phyloP scores from a whole-genome alignment of 2,113 vertebrate species.

The Alaudala cheleensis region DNA sequence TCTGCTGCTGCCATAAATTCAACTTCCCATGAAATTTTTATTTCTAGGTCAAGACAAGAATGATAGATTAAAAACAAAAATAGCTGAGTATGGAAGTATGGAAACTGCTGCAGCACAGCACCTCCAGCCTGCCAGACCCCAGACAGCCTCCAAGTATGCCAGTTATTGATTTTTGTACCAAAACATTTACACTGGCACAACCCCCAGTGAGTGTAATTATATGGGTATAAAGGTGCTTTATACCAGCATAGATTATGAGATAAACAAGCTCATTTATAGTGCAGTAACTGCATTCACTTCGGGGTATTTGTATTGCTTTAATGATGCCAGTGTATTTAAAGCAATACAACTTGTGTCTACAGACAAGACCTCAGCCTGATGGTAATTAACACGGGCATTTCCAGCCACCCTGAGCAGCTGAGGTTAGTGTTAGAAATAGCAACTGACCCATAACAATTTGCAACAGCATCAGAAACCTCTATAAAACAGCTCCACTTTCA shows the following conservation, averaged over 20 bases:
- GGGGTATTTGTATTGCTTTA: background rate
- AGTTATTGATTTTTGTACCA: constrained; percentile 33
- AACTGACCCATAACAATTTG: constrained; percentile 40
- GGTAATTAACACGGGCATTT: constrained; percentile 45
- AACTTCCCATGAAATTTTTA: constrained; percentile 1
- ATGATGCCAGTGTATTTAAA: background rate
- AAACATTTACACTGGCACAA: constrained; percentile 48
- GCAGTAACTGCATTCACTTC: constrained; percentile 8
- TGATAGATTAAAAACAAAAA: constrained; percentile 5
- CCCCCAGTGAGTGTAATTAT: background rate
- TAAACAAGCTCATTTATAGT: constrained; percentile 13
- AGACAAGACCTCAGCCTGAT: constrained; percentile 3
- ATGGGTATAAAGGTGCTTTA: constrained; percentile 43
- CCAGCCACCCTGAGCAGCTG: constrained; percentile 21
- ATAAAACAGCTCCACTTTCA: constrained; percentile 3
- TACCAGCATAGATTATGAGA: constrained; percentile 6
- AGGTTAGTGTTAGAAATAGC: constrained; percentile 30
- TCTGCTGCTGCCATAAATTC: background rate
- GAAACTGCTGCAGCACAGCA: background rate
- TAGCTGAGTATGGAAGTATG: background rate
- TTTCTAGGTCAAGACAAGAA: constrained; percentile 21
- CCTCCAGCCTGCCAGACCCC: background rate
- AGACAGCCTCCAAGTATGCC: background rate
- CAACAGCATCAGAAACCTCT: constrained; percentile 6
- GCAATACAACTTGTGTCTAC: constrained; percentile 10